phyloP scores from a whole-genome alignment of 2,113 vertebrate species.

The Triplophysa siluroides region DNA sequence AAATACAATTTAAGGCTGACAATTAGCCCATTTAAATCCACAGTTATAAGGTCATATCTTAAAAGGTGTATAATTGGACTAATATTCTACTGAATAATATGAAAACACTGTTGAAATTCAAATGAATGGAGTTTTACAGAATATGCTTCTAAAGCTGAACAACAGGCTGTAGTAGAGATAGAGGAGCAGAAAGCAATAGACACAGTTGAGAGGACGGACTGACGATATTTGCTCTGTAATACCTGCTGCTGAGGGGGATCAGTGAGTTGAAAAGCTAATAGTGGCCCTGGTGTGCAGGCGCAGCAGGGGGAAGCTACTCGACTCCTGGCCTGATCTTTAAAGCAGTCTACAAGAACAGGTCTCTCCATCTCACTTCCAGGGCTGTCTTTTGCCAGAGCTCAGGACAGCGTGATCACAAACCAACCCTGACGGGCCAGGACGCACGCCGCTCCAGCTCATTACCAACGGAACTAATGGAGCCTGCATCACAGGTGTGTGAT shows the following conservation, averaged over 20 bases:
- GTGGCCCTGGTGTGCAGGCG: conserved; percentile 22
- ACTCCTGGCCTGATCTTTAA: conserved; percentile 32
- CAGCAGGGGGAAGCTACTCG: conserved; percentile 31
- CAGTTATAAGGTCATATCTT: not conserved
- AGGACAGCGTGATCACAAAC: conserved; percentile 36
- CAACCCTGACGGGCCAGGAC: conserved; percentile 28
- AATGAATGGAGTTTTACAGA: not conserved
- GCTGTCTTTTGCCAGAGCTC: conserved; percentile 4
- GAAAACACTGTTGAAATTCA: no score
- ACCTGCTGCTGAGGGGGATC: conserved; percentile 30
- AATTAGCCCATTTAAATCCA: not conserved
- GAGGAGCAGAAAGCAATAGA: not conserved
- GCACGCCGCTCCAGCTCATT: conserved; percentile 50
- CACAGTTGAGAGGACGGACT: conserved; percentile 2
- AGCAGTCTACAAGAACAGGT: conserved; percentile 15
- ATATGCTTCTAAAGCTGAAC: not conserved
- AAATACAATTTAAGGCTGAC: not conserved
- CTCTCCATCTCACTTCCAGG: conserved; percentile 31
- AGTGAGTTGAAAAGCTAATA: conserved; percentile 49
- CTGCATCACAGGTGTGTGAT: conserved; percentile 42
- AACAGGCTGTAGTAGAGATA: not conserved
- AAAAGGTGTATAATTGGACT: not conserved
- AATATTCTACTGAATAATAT: not conserved
- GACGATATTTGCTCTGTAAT: conserved; percentile 31
- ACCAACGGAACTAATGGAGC: conserved; percentile 54